Conservation (phyloP, 2,113 vertebrate species). For the Salminus brasiliensis region DNA sequence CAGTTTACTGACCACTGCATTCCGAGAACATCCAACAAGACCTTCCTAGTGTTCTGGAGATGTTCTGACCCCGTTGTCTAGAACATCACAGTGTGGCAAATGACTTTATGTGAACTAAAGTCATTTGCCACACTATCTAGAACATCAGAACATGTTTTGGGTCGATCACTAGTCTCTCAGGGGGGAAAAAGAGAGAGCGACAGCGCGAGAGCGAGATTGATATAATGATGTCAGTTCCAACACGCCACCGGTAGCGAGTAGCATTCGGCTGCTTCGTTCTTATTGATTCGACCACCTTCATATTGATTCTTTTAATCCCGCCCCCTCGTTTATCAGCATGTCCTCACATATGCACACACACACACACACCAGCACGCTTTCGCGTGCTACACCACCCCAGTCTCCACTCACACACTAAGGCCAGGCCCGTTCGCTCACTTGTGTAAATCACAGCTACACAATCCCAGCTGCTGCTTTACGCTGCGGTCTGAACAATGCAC, state of each 20-base stretch:
- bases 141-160: no score
- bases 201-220: slow-evolving; percentile 51
- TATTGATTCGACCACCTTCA: slow-evolving; percentile 75
- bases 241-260: slow-evolving; percentile 4
- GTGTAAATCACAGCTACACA: slow-evolving; percentile 49
- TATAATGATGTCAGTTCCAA: slow-evolving; percentile 62
- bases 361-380: slow-evolving; percentile 21
- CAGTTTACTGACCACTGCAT: no score
- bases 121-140: no score
- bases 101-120: no score
- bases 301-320: slow-evolving; percentile 82
- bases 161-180: no score
- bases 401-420: slow-evolving; percentile 57
- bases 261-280: slow-evolving; percentile 45
- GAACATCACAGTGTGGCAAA: no score
- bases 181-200: slow-evolving; percentile 19
- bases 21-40: no score
- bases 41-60: no score
- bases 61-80: no score
- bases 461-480: slow-evolving; percentile 33
- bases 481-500: slow-evolving; percentile 47
- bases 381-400: background rate
- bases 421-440: slow-evolving; percentile 29
- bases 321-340: slow-evolving; percentile 77
- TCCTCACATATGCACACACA: slow-evolving; percentile 63